A percentile compares a stretch with the other conserved stretches of the same genome.
These are phyloP conservation scores for Drepanosiphum platanoidis DNA, from an alignment of 2,888 invertebrate genomes.

Conservation along the genomic window DNA sequence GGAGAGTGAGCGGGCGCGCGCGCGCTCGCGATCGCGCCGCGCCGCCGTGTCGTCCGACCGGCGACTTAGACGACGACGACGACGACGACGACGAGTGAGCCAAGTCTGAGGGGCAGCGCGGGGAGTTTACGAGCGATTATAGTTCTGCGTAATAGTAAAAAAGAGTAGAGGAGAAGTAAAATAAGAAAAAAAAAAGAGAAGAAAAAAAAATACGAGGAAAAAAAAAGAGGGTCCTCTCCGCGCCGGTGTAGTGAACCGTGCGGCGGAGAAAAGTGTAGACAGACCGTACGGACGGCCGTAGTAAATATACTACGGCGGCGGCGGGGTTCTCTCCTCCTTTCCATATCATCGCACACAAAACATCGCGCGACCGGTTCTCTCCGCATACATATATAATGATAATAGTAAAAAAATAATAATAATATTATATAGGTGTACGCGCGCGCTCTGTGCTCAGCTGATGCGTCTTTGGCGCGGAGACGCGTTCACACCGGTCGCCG, in stretches of 20 bases:
- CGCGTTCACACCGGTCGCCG: neutral
- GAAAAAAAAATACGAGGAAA: neutral
- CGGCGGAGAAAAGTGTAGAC: slow-evolving; percentile 19
- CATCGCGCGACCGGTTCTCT: neutral
- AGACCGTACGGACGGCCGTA: neutral
- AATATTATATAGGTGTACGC: neutral
- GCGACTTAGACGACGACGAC: neutral
- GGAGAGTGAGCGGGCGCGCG: too few species aligned
- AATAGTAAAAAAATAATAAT: too few species aligned
- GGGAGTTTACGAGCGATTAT: slow-evolving; percentile 36
- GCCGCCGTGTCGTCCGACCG: neutral
- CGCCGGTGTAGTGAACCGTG: slow-evolving; percentile 17
- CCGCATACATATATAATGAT: too few species aligned
- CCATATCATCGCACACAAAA: neutral
- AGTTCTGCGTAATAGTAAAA: slow-evolving; percentile 18
- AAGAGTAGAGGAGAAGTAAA: neutral
- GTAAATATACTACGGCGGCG: neutral
- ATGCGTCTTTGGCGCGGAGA: neutral
- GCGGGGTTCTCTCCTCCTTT: neutral
- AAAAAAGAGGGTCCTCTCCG: slow-evolving; percentile 6
- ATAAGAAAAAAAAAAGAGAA: neutral
- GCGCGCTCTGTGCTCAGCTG: neutral
- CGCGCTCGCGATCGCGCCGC: too few species aligned
- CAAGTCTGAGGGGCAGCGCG: neutral
- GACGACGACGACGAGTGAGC: neutral